These are phyloP conservation scores for Chloromyia formosa DNA, from an alignment of 2,888 invertebrate species.

Conservation along the genomic window DNA sequence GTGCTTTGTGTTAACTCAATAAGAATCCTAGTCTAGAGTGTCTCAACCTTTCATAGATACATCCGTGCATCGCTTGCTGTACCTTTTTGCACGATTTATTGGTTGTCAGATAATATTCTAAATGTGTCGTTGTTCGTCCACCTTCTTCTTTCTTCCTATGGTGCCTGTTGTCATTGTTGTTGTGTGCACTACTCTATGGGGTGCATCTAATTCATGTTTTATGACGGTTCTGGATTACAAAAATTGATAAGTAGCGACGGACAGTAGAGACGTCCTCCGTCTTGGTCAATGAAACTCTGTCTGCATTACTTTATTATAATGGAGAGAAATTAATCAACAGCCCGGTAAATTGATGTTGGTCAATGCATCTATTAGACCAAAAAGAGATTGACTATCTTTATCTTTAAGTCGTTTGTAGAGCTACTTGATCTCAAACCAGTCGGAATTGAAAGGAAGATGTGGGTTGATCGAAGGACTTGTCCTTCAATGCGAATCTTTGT, in stretches of 20 bases:
- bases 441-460: not conserved
- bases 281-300: not conserved
- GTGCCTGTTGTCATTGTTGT: not conserved
- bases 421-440: not conserved
- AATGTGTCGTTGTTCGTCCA: slow-evolving; percentile 1
- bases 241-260: slow-evolving; percentile 14
- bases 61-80: too few relatives aligned
- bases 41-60: too few relatives aligned
- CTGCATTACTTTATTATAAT: not conserved
- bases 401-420: not conserved
- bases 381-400: not conserved
- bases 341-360: not conserved
- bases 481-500: too few relatives aligned
- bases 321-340: slow-evolving; percentile 26
- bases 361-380: slow-evolving; percentile 8
- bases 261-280: not conserved
- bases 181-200: slow-evolving; percentile 11
- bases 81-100: slow-evolving; percentile 28
- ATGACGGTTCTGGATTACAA: slow-evolving; percentile 26
- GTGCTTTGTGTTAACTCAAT: too few relatives aligned
- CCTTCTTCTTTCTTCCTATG: not conserved
- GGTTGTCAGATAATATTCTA: slow-evolving; percentile 28
- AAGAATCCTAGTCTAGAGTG: too few relatives aligned
- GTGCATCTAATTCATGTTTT: slow-evolving; percentile 41
- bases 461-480: not conserved